A percentile compares a stretch with the other conserved stretches of the same genome.
These are phyloP conservation scores for Drosophila baimaii DNA, from an alignment of 1,140 invertebrate genomes.

Conservation along the genomic window DNA sequence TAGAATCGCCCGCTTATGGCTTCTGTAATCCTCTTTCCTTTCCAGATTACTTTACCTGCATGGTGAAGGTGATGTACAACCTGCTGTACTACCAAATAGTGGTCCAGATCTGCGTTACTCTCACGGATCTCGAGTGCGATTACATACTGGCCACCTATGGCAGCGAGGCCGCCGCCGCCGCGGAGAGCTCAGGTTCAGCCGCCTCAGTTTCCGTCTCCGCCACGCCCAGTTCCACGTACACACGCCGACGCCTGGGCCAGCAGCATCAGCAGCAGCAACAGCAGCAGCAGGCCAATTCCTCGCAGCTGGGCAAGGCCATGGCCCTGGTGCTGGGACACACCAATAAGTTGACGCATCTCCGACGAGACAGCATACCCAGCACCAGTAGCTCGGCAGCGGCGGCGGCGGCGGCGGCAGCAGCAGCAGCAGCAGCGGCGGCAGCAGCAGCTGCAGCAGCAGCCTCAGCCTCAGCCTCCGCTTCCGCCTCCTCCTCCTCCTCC, in stretches of 20 bases:
- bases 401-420: constrained; percentile 4
- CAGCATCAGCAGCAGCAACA: constrained; percentile 19
- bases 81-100: constrained; percentile 95
- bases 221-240: neutral
- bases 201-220: neutral
- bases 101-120: constrained; percentile 86
- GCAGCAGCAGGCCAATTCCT: constrained; percentile 39
- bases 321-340: constrained; percentile 75
- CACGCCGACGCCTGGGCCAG: constrained; percentile 18
- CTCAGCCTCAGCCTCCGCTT: neutral
- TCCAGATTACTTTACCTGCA: constrained; percentile 92
- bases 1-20: too few relatives aligned
- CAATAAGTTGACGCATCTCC: constrained; percentile 68
- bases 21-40: constrained; percentile 1
- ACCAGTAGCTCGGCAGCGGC: constrained; percentile 53
- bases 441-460: constrained; percentile 1
- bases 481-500: constrained; percentile 37
- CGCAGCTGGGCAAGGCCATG: constrained; percentile 77
- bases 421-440: neutral
- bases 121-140: constrained; percentile 86
- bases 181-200: too few relatives aligned
- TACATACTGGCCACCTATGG: constrained; percentile 71
- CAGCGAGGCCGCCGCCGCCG: too few relatives aligned
- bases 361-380: constrained; percentile 82
- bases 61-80: constrained; percentile 94